Conservation (phyloP, 1,140 invertebrate species). For the Homarus americanus region DNA sequence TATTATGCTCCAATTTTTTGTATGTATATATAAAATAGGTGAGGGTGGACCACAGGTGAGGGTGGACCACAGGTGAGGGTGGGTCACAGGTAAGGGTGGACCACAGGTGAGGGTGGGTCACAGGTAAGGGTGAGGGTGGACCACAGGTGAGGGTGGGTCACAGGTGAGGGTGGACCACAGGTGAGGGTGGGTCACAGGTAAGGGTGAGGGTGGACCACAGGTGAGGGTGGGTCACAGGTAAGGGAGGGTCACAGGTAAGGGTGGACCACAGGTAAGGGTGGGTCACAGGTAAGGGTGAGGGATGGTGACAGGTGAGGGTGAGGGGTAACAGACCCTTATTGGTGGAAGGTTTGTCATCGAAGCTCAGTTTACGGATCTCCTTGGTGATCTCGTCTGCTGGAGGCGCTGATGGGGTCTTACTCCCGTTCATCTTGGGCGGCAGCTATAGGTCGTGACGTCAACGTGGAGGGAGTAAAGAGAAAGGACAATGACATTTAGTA, state of each 20-base stretch:
- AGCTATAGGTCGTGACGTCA: slow-evolving; percentile 11
- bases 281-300: neutral
- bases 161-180: neutral
- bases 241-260: neutral
- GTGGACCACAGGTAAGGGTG: neutral
- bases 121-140: too few relatives aligned
- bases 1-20: too few relatives aligned
- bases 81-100: too few relatives aligned
- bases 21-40: too few relatives aligned
- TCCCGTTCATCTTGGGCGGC: slow-evolving; percentile 61
- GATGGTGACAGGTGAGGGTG: neutral
- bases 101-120: too few relatives aligned
- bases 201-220: neutral
- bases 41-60: too few relatives aligned
- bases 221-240: neutral
- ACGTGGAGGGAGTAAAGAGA: neutral
- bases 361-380: slow-evolving; percentile 51
- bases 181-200: neutral
- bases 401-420: slow-evolving; percentile 48
- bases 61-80: too few relatives aligned
- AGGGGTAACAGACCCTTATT: slow-evolving; percentile 8
- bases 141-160: too few relatives aligned
- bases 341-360: slow-evolving; percentile 40
- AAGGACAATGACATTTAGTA: too few relatives aligned
- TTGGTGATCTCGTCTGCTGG: slow-evolving; percentile 62